Conservation (phyloP, 1,140 invertebrate species). For the Brachionus asplanchnoidis region DNA sequence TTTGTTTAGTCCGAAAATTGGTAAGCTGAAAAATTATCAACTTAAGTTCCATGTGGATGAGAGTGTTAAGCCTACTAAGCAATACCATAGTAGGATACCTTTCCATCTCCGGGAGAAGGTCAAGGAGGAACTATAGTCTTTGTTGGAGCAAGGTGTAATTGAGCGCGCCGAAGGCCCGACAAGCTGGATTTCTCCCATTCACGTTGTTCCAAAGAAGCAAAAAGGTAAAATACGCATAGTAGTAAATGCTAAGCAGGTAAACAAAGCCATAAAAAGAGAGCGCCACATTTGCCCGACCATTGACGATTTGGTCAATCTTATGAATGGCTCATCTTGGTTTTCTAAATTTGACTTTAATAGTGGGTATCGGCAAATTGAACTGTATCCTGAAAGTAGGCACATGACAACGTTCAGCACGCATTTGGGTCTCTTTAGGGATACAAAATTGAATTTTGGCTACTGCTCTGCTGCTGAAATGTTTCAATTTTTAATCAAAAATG, state of each 20-base stretch:
- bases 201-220: conserved; percentile 41
- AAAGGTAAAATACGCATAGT: no score
- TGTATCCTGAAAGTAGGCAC: conserved; percentile 41
- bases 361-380: conserved; percentile 44
- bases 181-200: conserved; percentile 47
- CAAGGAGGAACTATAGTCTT: conserved; percentile 43
- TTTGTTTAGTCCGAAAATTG: not conserved
- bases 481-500: not conserved
- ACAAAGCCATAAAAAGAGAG: no score
- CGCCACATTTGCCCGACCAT: no score
- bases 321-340: no score
- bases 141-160: conserved; percentile 45
- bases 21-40: conserved; percentile 44
- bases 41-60: conserved; percentile 46
- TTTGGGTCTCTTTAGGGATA: conserved; percentile 36
- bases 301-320: no score
- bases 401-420: conserved; percentile 45
- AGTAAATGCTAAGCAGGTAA: no score
- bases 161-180: conserved; percentile 46
- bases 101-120: conserved; percentile 45
- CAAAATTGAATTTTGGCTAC: not conserved
- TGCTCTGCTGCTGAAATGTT: not conserved
- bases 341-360: no score
- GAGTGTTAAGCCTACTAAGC: conserved; percentile 43
- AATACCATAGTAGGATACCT: conserved; percentile 43